These are phyloP conservation scores for Onychomys torridus DNA, from an alignment of 2,797 vertebrate genomes.

Conservation along the genomic window DNA sequence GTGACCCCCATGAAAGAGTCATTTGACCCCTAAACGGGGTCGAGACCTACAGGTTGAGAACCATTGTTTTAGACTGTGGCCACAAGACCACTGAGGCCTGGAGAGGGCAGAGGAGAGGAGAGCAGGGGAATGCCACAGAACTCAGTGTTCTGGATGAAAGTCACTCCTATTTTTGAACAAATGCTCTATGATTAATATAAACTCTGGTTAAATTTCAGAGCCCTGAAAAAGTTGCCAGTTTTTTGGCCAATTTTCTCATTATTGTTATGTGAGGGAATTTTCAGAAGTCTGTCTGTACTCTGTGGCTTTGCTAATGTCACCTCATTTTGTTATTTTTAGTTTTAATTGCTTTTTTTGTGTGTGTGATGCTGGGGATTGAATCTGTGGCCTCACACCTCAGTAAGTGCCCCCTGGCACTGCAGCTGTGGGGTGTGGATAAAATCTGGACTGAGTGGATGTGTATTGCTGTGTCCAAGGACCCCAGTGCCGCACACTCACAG, in stretches of 20 bases:
- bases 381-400: neutral
- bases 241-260: neutral
- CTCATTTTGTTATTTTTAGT: neutral
- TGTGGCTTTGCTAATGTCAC: neutral
- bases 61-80: neutral
- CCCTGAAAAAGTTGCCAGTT: neutral
- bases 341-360: neutral
- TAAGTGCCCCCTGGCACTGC: too few species aligned
- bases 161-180: neutral
- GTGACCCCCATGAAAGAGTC: neutral
- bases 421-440: too few species aligned
- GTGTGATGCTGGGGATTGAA: neutral
- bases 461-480: neutral
- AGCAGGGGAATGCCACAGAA: neutral
- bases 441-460: neutral
- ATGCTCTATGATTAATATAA: neutral
- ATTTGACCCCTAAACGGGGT: rapidly evolving
- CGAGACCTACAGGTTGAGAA: neutral
- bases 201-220: neutral
- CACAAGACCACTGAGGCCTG: neutral
- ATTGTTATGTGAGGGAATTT: constrained; percentile 26
- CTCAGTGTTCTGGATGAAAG: neutral
- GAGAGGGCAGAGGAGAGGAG: neutral
- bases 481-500: neutral
- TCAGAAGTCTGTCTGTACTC: neutral